These are phyloP conservation scores for Euglossa dilemma DNA, from an alignment of 1,140 invertebrate genomes.

Conservation along the genomic window DNA sequence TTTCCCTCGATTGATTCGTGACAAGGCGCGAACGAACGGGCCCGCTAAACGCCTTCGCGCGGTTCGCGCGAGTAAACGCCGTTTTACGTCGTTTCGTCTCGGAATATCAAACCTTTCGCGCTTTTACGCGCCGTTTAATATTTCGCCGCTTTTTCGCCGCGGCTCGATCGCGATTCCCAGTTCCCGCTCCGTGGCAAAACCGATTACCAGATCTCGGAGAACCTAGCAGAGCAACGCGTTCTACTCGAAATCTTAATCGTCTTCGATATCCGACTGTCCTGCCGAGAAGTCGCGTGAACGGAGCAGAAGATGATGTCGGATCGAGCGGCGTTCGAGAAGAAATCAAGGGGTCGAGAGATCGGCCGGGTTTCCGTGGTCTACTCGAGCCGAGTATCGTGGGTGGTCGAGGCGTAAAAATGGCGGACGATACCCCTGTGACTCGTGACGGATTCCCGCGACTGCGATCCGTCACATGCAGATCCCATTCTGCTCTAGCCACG, in stretches of 20 bases:
- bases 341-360: not conserved
- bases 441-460: constrained; percentile 67
- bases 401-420: constrained; percentile 23
- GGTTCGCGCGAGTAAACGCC: constrained; percentile 39
- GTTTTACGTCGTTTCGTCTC: constrained; percentile 33
- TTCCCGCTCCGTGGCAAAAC: not conserved
- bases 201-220: not conserved
- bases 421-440: constrained; percentile 60
- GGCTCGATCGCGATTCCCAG: not conserved
- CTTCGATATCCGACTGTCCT: not conserved
- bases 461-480: constrained; percentile 79
- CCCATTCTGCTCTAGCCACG: constrained; percentile 68
- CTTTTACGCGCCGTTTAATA: constrained; percentile 28
- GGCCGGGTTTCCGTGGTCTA: not conserved
- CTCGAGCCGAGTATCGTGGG: constrained; percentile 1
- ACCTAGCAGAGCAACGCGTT: not conserved
- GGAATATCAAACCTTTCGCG: not conserved
- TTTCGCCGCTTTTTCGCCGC: not conserved
- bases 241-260: not conserved
- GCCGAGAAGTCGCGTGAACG: too few relatives aligned
- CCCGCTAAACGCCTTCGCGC: constrained; percentile 39
- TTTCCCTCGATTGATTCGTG: constrained; percentile 58
- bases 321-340: not conserved
- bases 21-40: constrained; percentile 38
- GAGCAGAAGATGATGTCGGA: too few relatives aligned